Evolutionary conservation across 1,140 invertebrate species (phyloP).

Genomic region (Drosophila cardini): DNA sequence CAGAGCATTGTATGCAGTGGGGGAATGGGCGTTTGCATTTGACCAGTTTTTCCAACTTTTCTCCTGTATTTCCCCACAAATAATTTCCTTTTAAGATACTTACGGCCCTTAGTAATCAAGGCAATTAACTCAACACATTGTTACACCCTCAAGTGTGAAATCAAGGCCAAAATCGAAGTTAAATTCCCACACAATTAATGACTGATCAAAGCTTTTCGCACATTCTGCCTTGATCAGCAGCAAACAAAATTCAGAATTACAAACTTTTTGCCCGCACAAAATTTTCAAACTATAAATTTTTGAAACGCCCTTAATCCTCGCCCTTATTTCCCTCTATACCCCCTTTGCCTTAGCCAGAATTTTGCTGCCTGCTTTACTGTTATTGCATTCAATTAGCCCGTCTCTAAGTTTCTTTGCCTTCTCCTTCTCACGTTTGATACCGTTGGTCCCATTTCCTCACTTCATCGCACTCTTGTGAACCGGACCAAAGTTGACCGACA

Average conservation of each 20-base stretch:
- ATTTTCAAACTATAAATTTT: slow-evolving; percentile 39
- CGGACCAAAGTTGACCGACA: slow-evolving; percentile 68
- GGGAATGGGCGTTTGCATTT: slow-evolving; percentile 31
- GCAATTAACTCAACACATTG: slow-evolving; percentile 12
- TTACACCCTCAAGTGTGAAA: not conserved
- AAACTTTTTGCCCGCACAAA: slow-evolving; percentile 53
- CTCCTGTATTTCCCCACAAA: not conserved
- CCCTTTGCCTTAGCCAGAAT: no score
- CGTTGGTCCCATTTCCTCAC: slow-evolving; percentile 19
- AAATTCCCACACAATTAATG: slow-evolving; percentile 27
- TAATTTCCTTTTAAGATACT: not conserved
- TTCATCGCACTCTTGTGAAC: slow-evolving; percentile 12
- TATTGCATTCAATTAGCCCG: slow-evolving; percentile 41
- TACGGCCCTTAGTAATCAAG: not conserved
- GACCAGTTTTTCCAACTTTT: slow-evolving; percentile 58
- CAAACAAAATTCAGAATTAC: slow-evolving; percentile 67
- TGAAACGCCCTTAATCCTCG: not conserved
- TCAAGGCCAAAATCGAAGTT: not conserved
- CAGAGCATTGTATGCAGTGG: not conserved
- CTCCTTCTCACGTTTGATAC: not conserved
- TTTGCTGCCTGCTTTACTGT: not conserved
- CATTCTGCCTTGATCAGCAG: slow-evolving; percentile 60
- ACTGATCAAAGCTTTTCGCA: slow-evolving; percentile 49
- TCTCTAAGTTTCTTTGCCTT: slow-evolving; percentile 17
- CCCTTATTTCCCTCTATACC: not conserved